Evolutionary conservation across 2,888 invertebrate genomes (phyloP).

Genomic region (Syritta pipiens): DNA sequence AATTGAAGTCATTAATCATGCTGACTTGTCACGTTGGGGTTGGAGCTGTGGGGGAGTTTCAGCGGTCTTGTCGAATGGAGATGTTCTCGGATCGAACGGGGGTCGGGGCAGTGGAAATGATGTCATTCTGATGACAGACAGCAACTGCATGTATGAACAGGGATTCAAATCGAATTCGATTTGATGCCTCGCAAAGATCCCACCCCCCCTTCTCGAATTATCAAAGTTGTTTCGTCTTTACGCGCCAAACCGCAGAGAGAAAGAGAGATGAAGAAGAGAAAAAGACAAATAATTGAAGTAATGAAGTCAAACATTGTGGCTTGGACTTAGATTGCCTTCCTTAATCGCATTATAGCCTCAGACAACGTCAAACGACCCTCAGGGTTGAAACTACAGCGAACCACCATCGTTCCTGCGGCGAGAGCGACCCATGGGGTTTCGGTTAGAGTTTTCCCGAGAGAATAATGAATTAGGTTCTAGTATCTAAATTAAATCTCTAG

Average conservation of each 20-base stretch:
- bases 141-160: neutral
- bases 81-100: constrained; percentile 15
- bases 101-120: constrained; percentile 23
- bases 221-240: constrained; percentile 31
- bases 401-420: constrained; percentile 5
- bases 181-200: constrained; percentile 1
- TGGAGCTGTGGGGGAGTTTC: neutral
- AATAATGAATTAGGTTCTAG: constrained; percentile 68
- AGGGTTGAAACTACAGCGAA: constrained; percentile 14
- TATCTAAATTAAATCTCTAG: constrained; percentile 68
- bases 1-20: constrained; percentile 65
- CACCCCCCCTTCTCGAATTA: too few relatives aligned
- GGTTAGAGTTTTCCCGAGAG: constrained; percentile 48
- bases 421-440: constrained; percentile 22
- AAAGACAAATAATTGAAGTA: constrained; percentile 62
- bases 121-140: constrained; percentile 47
- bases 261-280: too few relatives aligned
- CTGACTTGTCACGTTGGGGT: constrained; percentile 51
- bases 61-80: constrained; percentile 24
- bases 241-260: constrained; percentile 48
- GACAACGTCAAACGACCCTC: constrained; percentile 34
- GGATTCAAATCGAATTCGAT: constrained; percentile 33
- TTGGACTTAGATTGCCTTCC: constrained; percentile 60
- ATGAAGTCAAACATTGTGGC: constrained; percentile 56
- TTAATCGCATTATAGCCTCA: constrained; percentile 62